These are phyloP conservation scores for Cinara cedri DNA, from an alignment of 2,888 invertebrate species.

Conservation along the genomic window DNA sequence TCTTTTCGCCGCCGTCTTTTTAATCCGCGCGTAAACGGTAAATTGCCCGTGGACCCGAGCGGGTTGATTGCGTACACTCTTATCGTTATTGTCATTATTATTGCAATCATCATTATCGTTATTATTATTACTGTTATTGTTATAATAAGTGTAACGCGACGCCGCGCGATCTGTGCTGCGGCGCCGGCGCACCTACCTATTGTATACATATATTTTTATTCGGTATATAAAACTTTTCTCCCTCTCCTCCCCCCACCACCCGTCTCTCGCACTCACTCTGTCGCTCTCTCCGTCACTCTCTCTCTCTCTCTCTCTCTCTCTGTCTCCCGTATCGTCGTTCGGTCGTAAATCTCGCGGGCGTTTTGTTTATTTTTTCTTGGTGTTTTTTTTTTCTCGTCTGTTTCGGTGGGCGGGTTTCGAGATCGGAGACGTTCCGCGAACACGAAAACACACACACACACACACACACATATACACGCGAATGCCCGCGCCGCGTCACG, in stretches of 20 bases:
- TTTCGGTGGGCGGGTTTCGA: conserved; percentile 10
- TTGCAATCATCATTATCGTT: not conserved
- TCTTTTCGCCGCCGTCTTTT: conserved; percentile 11
- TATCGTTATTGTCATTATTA: conserved; percentile 10
- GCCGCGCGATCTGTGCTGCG: not conserved
- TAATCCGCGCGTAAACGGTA: conserved; percentile 41
- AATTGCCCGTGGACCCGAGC: conserved; percentile 35
- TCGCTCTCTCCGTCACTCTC: not conserved
- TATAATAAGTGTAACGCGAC: not conserved
- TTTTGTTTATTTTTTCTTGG: not conserved
- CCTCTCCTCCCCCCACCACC: too few species aligned
- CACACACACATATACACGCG: not conserved
- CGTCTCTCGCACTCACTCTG: too few species aligned
- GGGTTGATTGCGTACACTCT: conserved; percentile 8
- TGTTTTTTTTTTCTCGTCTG: not conserved
- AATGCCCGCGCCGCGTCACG: not conserved
- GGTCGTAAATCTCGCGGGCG: conserved; percentile 18
- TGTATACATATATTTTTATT: too few species aligned
- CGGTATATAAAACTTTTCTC: conserved; percentile 2
- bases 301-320: not conserved
- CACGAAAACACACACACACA: not conserved
- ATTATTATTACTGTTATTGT: conserved; percentile 4
- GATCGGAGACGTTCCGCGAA: conserved; percentile 38
- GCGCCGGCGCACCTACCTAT: too few species aligned
- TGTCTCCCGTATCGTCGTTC: conserved; percentile 1